These are phyloP conservation scores for Limnephilus rhombicus DNA, from an alignment of 2,888 invertebrate genomes.

Conservation along the genomic window DNA sequence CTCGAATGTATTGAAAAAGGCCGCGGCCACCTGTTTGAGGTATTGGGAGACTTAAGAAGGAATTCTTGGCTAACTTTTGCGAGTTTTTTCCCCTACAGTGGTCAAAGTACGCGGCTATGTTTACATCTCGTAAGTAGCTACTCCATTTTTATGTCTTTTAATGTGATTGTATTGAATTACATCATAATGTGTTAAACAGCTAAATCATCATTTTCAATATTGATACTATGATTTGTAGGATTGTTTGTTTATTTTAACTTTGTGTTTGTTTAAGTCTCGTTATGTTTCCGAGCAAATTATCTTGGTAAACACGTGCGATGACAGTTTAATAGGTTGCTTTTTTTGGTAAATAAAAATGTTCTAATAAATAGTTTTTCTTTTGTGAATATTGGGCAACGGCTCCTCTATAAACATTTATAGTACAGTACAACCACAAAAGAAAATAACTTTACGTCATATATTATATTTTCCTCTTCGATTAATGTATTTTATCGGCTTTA, in stretches of 20 bases:
- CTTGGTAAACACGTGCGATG: not conserved
- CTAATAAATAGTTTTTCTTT: too few species aligned
- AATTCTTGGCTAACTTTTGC: not conserved
- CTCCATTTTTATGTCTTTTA: not conserved
- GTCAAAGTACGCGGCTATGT: slow-evolving; percentile 3
- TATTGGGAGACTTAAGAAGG: not conserved
- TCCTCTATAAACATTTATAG: too few species aligned
- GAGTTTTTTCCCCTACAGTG: not conserved
- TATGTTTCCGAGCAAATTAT: not conserved
- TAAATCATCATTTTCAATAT: not conserved
- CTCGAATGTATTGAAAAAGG: not conserved
- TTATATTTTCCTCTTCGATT: not conserved
- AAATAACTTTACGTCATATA: not conserved
- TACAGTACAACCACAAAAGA: not conserved
- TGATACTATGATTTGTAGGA: not conserved
- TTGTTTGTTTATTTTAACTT: not conserved
- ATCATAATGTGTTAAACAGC: not conserved
- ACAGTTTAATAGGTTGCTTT: not conserved
- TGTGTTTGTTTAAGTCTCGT: not conserved
- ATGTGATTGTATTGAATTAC: not conserved
- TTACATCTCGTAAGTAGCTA: slow-evolving; percentile 24
- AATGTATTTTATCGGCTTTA: not conserved
- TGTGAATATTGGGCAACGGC: too few species aligned
- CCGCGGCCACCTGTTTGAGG: slow-evolving; percentile 11
- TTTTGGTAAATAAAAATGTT: not conserved